These are phyloP conservation scores for Boloria euphrosyne DNA, from an alignment of 2,888 invertebrate species.

Conservation along the genomic window DNA sequence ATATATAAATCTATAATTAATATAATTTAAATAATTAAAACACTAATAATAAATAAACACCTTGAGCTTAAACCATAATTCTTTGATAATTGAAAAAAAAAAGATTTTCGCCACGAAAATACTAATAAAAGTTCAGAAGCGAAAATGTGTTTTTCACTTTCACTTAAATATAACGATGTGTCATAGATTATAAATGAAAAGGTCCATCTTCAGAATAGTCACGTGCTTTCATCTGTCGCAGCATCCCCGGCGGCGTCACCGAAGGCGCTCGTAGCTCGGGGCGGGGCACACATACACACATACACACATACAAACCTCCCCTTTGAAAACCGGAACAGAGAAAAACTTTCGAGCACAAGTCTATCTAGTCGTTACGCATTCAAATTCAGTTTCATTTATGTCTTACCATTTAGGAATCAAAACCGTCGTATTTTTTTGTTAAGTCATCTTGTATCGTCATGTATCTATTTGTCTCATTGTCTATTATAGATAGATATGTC, in stretches of 20 bases:
- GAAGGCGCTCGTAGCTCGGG: constrained; percentile 67
- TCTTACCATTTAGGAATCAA: constrained; percentile 14
- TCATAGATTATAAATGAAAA: constrained; percentile 23
- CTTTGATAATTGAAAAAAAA: too few species aligned
- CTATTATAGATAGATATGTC: too few species aligned
- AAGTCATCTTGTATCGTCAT: background rate
- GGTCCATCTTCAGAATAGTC: constrained; percentile 39
- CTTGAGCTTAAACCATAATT: background rate
- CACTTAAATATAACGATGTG: background rate
- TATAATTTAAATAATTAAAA: background rate
- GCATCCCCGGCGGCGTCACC: constrained; percentile 58
- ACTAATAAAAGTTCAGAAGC: background rate
- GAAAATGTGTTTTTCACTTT: constrained; percentile 1
- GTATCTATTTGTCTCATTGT: too few species aligned
- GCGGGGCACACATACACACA: constrained; percentile 60
- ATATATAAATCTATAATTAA: background rate
- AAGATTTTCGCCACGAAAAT: background rate
- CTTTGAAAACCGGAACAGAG: constrained; percentile 37
- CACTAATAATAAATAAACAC: background rate
- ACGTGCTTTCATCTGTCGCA: constrained; percentile 48
- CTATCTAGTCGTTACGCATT: constrained; percentile 29
- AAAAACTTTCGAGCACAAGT: constrained; percentile 36
- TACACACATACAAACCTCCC: constrained; percentile 44
- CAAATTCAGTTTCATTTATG: constrained; percentile 22
- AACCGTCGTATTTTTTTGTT: background rate